Percentiles rank a stretch among this genome's conserved stretches.
phyloP scores from a whole-genome alignment of 2,797 vertebrate species.

The Tolypeutes matacus region DNA sequence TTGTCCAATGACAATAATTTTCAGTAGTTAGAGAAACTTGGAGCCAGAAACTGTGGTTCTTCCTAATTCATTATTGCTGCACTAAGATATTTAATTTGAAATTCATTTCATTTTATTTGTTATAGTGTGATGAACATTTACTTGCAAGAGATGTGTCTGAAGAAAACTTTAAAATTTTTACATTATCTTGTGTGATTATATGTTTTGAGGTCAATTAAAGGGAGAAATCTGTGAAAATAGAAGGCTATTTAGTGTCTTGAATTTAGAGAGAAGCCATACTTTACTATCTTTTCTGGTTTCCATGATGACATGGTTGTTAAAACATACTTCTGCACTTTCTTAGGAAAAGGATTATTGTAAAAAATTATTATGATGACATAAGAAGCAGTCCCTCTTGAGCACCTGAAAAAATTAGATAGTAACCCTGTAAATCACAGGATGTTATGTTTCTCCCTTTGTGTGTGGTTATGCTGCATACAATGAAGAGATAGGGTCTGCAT shows the following conservation, averaged over 20 bases:
- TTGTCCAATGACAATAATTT: slow-evolving; percentile 35
- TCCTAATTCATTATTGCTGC: slow-evolving; percentile 27
- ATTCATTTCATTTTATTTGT: slow-evolving; percentile 48
- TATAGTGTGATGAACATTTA: slow-evolving; percentile 52
- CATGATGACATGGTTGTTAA: slow-evolving; percentile 38
- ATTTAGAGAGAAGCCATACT: slow-evolving; percentile 18
- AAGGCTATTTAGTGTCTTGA: not conserved
- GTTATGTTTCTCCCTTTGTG: slow-evolving; percentile 1
- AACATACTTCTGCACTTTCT: slow-evolving; percentile 47
- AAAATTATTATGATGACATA: slow-evolving; percentile 1
- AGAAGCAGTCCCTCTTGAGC: not conserved
- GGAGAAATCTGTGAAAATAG: slow-evolving; percentile 6
- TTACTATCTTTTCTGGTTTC: not conserved
- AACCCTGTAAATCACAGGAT: not conserved
- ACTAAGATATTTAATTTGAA: slow-evolving; percentile 4
- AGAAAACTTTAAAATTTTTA: slow-evolving; percentile 46
- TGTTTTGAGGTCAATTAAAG: slow-evolving; percentile 59
- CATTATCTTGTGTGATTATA: not conserved
- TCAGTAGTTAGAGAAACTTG: not conserved
- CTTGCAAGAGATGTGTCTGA: slow-evolving; percentile 1
- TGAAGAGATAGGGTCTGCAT: not conserved
- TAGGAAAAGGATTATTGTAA: slow-evolving; percentile 58
- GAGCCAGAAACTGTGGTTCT: not conserved
- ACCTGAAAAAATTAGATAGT: slow-evolving; percentile 31
- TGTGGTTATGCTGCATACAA: not conserved